These are phyloP conservation scores for Acrocephalus scirpaceus DNA, from an alignment of 2,797 vertebrate species.

Conservation along the genomic window DNA sequence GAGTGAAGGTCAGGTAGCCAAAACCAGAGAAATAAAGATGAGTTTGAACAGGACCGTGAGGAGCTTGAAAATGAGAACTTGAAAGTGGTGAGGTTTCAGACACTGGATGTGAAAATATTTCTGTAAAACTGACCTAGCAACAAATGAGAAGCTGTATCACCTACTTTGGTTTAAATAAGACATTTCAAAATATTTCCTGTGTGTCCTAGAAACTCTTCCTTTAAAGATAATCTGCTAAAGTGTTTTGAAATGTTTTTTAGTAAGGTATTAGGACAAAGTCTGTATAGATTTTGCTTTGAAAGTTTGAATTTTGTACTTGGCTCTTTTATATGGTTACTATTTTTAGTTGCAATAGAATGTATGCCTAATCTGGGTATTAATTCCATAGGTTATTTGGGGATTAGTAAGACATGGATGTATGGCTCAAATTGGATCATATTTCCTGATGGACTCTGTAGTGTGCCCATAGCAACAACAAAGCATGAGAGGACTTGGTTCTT, in stretches of 20 bases:
- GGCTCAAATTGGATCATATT: background rate
- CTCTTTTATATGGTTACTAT: background rate
- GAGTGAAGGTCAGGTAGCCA: background rate
- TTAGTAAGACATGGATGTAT: background rate
- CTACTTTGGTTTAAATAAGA: background rate
- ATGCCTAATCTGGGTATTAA: background rate
- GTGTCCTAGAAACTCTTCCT: background rate
- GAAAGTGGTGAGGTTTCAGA: background rate
- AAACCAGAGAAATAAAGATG: slow-evolving; percentile 45
- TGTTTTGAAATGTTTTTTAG: background rate
- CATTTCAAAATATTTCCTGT: background rate
- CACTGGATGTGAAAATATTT: background rate
- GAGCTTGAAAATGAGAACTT: background rate
- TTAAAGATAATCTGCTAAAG: background rate
- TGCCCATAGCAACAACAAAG: background rate
- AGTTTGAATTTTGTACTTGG: background rate
- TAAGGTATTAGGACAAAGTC: background rate
- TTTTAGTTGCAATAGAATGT: background rate
- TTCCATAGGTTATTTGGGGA: background rate
- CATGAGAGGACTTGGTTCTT: background rate
- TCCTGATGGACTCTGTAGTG: background rate
- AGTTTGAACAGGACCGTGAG: slow-evolving; percentile 5
- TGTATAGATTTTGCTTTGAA: background rate
- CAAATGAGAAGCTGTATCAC: background rate
- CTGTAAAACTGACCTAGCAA: slow-evolving; percentile 3